These are phyloP conservation scores for Drosophila tanythrix DNA, from an alignment of 2,888 invertebrate genomes.

Conservation along the genomic window DNA sequence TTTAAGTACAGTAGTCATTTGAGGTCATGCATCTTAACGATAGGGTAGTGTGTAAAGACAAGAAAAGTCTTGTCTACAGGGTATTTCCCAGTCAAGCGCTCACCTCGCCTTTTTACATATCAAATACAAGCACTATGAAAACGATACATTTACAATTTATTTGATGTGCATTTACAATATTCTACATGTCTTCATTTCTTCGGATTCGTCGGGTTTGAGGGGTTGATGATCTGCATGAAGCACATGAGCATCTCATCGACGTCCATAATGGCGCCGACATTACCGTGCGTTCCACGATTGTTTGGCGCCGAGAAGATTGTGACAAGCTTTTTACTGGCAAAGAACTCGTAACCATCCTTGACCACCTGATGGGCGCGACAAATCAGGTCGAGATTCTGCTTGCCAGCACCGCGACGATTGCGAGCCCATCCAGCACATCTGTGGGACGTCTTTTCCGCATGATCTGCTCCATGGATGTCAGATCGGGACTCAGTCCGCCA, in stretches of 20 bases:
- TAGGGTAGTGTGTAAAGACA: neutral
- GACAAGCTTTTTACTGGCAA: conserved; percentile 97
- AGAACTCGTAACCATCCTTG: conserved; percentile 98
- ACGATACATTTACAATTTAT: neutral
- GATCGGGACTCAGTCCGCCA: conserved; percentile 93
- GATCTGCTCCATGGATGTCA: conserved; percentile 98
- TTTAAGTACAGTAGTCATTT: neutral
- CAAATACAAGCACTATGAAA: no score
- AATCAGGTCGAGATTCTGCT: conserved; percentile 99
- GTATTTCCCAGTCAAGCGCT: neutral
- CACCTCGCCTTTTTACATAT: neutral
- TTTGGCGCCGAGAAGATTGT: conserved; percentile 85
- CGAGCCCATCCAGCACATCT: conserved; percentile 99
- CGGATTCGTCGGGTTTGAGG: neutral
- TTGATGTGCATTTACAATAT: neutral
- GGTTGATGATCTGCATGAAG: conserved; percentile 88
- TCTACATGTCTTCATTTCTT: no score
- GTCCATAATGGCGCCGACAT: conserved; percentile 97
- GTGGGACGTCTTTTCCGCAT: conserved; percentile 98
- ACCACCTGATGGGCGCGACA: conserved; percentile 98
- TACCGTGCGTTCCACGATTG: conserved; percentile 86
- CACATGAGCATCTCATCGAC: conserved; percentile 98
- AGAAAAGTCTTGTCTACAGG: neutral
- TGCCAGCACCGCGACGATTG: conserved; percentile 98
- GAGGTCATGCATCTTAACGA: neutral